Percentiles rank a stretch among this genome's conserved stretches.
These are phyloP conservation scores for Dryococelus australis DNA, from an alignment of 2,888 invertebrate genomes.

Conservation along the genomic window DNA sequence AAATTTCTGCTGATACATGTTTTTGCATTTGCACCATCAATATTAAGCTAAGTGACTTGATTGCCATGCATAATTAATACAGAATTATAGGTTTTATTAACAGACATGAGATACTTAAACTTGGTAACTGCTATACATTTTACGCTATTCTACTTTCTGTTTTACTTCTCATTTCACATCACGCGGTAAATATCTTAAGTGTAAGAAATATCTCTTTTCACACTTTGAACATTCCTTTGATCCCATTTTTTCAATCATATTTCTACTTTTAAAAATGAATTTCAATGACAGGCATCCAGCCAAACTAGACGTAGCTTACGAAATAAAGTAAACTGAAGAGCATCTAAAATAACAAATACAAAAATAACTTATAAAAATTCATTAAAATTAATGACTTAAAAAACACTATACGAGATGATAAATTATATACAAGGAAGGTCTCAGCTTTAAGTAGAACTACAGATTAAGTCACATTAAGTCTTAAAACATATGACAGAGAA, in stretches of 20 bases:
- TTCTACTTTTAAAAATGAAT: neutral
- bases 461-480: neutral
- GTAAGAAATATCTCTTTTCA: neutral
- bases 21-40: too few relatives aligned
- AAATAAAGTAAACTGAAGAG: constrained; percentile 9
- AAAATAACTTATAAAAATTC: neutral
- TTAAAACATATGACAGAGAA: neutral
- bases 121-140: neutral
- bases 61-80: too few relatives aligned
- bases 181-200: neutral
- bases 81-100: neutral
- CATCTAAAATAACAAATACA: neutral
- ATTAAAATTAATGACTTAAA: neutral
- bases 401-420: neutral
- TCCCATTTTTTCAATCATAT: neutral
- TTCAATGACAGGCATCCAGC: neutral
- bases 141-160: neutral
- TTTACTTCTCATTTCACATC: neutral
- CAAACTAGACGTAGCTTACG: neutral
- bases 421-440: neutral
- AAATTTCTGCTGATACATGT: too few relatives aligned
- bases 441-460: neutral
- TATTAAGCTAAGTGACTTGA: too few relatives aligned
- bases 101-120: neutral
- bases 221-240: neutral